Conservation (phyloP, 2,113 vertebrate species). For the Ageneiosus marmoratus region DNA sequence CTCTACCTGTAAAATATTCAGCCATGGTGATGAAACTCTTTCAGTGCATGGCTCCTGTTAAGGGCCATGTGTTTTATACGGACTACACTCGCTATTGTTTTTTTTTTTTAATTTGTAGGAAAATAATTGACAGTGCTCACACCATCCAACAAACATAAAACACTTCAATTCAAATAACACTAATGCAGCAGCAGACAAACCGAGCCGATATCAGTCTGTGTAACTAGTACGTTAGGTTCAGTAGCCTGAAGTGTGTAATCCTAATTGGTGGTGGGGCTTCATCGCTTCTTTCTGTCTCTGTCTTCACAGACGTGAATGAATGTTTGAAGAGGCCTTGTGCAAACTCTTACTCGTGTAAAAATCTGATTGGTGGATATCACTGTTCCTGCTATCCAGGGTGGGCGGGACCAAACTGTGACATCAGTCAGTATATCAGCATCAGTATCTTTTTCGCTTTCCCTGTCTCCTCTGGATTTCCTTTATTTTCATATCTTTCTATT, state of each 20-base stretch:
- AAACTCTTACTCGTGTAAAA: slow-evolving; percentile 98
- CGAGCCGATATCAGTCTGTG: not conserved
- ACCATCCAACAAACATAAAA: not conserved
- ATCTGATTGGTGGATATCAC: slow-evolving; percentile 99
- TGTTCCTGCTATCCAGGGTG: slow-evolving; percentile 95
- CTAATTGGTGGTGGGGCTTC: slow-evolving; percentile 62
- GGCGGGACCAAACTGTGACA: slow-evolving; percentile 93
- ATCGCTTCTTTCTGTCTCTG: slow-evolving; percentile 60
- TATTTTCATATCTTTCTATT: not conserved
- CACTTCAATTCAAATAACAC: no score
- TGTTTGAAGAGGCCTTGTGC: slow-evolving; percentile 89
- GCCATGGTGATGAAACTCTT: not conserved
- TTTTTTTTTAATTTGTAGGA: not conserved
- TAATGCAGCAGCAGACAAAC: not conserved
- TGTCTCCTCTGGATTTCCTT: slow-evolving; percentile 29
- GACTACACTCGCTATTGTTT: not conserved
- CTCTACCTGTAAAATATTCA: slow-evolving; percentile 59
- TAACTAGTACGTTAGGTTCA: no score
- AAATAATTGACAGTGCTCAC: not conserved
- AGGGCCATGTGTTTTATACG: not conserved
- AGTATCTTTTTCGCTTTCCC: slow-evolving; percentile 2
- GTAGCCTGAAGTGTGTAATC: not conserved
- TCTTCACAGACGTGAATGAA: slow-evolving; percentile 93
- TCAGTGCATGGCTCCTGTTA: not conserved
- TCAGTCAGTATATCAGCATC: slow-evolving; percentile 85